Evolutionary conservation across 1,140 invertebrate genomes (phyloP).

Genomic region (Tetramorium simillimum): DNA sequence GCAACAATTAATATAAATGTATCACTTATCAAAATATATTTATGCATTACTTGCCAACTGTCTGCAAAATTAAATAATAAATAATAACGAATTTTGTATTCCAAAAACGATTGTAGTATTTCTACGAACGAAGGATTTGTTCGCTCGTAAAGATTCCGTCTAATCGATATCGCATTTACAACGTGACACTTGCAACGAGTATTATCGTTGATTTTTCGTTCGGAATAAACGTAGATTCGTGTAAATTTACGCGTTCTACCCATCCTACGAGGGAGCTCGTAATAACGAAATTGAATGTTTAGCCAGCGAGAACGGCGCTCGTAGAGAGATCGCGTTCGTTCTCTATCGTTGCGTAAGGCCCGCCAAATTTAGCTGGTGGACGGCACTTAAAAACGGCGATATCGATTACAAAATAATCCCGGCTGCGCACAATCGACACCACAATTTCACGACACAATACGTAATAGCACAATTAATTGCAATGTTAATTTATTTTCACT

Average conservation of each 20-base stretch:
- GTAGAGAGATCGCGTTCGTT: slow-evolving; percentile 68
- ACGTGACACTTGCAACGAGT: not conserved
- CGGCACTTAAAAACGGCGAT: slow-evolving; percentile 81
- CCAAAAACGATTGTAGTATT: not conserved
- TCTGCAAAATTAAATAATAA: not conserved
- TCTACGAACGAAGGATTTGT: not conserved
- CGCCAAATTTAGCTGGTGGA: slow-evolving; percentile 83
- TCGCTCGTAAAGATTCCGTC: not conserved
- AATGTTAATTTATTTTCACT: not conserved
- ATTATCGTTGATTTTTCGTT: not conserved
- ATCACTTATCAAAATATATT: not conserved
- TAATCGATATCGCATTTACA: not conserved
- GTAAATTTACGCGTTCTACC: not conserved
- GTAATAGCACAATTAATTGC: slow-evolving; percentile 14
- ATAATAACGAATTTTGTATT: not conserved
- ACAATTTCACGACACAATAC: slow-evolving; percentile 53
- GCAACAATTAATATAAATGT: not conserved
- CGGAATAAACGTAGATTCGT: not conserved
- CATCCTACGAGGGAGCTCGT: not conserved
- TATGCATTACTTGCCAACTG: not conserved
- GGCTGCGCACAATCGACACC: slow-evolving; percentile 29
- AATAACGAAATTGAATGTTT: slow-evolving; percentile 48
- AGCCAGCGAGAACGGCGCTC: slow-evolving; percentile 46
- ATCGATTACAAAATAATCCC: slow-evolving; percentile 83
- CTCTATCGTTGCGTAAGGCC: slow-evolving; percentile 74